Conservation (phyloP, 2,797 vertebrate species). For the Taeniopygia guttata region DNA sequence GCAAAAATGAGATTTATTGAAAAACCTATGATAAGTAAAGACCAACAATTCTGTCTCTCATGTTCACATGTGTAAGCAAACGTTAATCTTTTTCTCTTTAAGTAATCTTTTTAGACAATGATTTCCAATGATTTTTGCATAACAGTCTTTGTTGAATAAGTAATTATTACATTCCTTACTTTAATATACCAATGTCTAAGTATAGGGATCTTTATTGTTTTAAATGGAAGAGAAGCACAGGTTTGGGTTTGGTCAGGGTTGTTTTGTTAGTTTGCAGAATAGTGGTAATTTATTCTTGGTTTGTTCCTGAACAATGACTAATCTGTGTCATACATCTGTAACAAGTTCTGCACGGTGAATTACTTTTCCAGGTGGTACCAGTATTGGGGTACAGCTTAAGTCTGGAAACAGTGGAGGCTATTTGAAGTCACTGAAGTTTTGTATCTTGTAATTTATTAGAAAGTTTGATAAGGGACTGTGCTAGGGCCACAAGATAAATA, state of each 20-base stretch:
- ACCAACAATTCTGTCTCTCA: background rate
- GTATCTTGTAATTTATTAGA: background rate
- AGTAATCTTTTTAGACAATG: background rate
- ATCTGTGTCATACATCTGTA: conserved; percentile 53
- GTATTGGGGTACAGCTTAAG: background rate
- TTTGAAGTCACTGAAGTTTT: background rate
- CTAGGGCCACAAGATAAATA: background rate
- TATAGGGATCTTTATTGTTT: background rate
- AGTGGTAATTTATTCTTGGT: conserved; percentile 67
- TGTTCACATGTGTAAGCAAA: background rate
- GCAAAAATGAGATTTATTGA: background rate
- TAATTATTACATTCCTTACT: conserved; percentile 17
- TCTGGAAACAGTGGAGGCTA: background rate
- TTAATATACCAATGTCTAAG: background rate
- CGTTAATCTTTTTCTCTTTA: background rate
- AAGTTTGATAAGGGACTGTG: background rate
- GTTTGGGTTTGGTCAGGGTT: background rate
- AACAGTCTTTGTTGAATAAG: background rate
- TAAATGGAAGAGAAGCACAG: background rate
- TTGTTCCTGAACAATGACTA: conserved; percentile 51
- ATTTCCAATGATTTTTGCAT: conserved; percentile 10
- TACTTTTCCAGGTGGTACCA: background rate
- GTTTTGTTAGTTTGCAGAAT: conserved; percentile 52
- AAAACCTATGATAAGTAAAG: background rate
- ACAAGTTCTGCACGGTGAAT: background rate